Conservation (phyloP, 2,113 vertebrate species). For the Origma solitaria region DNA sequence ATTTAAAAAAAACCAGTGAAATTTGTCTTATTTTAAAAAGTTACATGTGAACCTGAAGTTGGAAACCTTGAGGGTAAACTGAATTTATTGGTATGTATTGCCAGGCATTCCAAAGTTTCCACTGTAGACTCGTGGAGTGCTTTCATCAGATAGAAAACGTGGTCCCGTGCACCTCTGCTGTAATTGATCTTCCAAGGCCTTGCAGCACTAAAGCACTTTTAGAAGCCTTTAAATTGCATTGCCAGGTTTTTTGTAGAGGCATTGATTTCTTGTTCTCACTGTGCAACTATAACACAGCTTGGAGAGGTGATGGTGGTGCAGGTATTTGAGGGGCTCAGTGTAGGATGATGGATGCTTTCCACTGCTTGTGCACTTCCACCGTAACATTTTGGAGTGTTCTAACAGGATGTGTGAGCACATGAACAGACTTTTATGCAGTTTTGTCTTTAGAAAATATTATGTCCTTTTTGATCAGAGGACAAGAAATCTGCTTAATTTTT, state of each 20-base stretch:
- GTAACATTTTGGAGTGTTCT: fast-evolving
- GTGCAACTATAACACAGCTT: not conserved
- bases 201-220: not conserved
- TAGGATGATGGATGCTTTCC: not conserved
- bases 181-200: not conserved
- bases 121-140: not conserved
- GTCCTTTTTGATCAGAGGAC: not conserved
- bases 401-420: not conserved
- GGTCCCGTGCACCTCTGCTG: not conserved
- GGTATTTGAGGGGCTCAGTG: not conserved
- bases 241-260: not conserved
- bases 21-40: not conserved
- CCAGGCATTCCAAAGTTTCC: not conserved
- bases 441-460: not conserved
- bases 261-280: not conserved
- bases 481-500: not conserved
- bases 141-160: not conserved
- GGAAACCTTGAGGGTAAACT: not conserved
- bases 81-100: not conserved
- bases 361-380: not conserved
- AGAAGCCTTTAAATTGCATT: not conserved
- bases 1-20: fast-evolving
- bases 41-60: not conserved
- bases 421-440: not conserved
- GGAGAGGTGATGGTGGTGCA: not conserved